phyloP scores from a whole-genome alignment of 1,140 invertebrate genomes.

The Drosophila nigromelanica region DNA sequence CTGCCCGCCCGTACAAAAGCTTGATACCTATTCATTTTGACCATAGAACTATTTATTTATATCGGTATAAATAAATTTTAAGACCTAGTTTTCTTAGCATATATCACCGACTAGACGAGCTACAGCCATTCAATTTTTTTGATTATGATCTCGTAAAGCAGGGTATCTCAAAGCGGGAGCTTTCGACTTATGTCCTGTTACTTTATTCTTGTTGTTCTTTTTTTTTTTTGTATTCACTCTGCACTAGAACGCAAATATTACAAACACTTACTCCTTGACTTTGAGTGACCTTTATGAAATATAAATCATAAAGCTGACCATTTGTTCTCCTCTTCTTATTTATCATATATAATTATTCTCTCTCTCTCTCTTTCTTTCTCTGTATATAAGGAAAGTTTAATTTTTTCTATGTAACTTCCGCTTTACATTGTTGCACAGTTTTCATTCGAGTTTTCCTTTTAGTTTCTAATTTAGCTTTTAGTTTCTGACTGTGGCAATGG shows the following conservation, averaged over 20 bases:
- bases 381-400: background rate
- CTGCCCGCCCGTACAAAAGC: too few species aligned
- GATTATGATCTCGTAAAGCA: too few species aligned
- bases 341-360: conserved; percentile 16
- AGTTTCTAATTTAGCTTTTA: conserved; percentile 28
- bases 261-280: conserved; percentile 13
- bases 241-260: background rate
- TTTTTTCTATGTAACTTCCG: conserved; percentile 2
- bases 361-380: background rate
- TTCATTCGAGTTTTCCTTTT: conserved; percentile 19
- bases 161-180: too few species aligned
- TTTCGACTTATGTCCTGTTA: too few species aligned
- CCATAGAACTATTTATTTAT: too few species aligned
- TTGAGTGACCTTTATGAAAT: conserved; percentile 1
- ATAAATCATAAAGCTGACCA: conserved; percentile 24
- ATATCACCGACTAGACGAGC: too few species aligned
- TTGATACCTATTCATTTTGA: too few species aligned
- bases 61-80: too few species aligned
- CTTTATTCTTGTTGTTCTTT: background rate
- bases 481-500: conserved; percentile 2
- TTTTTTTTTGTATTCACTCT: background rate
- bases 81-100: too few species aligned
- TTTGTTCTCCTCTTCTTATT: background rate
- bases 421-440: conserved; percentile 22
- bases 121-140: too few species aligned